These are phyloP conservation scores for Macropus fuliginosus DNA, from an alignment of 2,797 vertebrate genomes.

Conservation along the genomic window DNA sequence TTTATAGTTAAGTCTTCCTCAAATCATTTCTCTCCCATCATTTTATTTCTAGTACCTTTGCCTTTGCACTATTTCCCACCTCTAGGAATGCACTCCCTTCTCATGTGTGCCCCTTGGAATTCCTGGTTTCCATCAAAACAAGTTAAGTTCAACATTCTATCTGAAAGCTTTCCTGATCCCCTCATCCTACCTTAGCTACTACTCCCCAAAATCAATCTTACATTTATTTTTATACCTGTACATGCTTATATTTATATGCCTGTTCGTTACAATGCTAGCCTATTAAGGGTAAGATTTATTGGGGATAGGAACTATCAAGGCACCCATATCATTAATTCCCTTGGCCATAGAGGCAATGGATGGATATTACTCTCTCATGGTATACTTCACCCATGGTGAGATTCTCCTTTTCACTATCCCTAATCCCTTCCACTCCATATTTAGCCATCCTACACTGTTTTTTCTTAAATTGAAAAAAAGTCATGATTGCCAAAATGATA, in stretches of 20 bases:
- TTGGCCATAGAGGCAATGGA: too few relatives aligned
- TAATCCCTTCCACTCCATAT: too few relatives aligned
- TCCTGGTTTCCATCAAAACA: background rate
- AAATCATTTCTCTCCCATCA: background rate
- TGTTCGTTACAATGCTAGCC: background rate
- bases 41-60: background rate
- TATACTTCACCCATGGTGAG: too few relatives aligned
- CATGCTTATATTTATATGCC: background rate
- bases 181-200: background rate
- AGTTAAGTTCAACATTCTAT: background rate
- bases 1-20: background rate
- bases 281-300: background rate
- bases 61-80: background rate
- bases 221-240: background rate
- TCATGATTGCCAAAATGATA: background rate
- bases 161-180: background rate
- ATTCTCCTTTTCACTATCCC: too few relatives aligned
- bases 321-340: background rate
- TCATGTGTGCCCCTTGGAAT: background rate
- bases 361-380: too few relatives aligned
- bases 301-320: background rate
- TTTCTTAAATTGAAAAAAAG: background rate
- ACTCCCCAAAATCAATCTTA: too few relatives aligned
- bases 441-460: too few relatives aligned
- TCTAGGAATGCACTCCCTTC: rapidly evolving